phyloP scores from a whole-genome alignment of 1,140 invertebrate species.

The Micrasema longulum region DNA sequence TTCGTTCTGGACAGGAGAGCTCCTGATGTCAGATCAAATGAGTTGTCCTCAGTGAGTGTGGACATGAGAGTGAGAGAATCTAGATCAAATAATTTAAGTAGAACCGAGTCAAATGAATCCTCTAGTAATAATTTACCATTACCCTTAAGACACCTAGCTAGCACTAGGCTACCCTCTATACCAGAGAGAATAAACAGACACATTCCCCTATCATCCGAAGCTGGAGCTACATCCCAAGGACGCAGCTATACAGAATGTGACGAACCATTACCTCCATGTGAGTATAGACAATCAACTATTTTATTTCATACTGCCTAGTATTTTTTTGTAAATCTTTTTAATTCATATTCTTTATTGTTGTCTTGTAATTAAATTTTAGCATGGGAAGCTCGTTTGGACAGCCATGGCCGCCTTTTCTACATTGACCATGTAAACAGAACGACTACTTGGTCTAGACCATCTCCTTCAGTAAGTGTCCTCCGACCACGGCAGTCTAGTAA shows the following conservation, averaged over 20 bases:
- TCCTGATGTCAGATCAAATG: slow-evolving; percentile 54
- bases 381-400: slow-evolving; percentile 94
- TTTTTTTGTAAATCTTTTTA: neutral
- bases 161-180: slow-evolving; percentile 80
- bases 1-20: slow-evolving; percentile 55
- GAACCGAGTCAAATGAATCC: slow-evolving; percentile 55
- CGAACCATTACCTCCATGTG: slow-evolving; percentile 81
- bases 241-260: slow-evolving; percentile 73
- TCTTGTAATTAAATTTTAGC: no score
- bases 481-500: slow-evolving; percentile 69
- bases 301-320: neutral
- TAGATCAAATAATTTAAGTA: slow-evolving; percentile 52
- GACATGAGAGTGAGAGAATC: slow-evolving; percentile 51
- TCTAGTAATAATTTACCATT: slow-evolving; percentile 64
- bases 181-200: slow-evolving; percentile 52
- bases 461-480: slow-evolving; percentile 67
- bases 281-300: neutral
- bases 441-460: slow-evolving; percentile 91
- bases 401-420: slow-evolving; percentile 92
- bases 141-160: slow-evolving; percentile 78
- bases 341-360: neutral
- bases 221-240: slow-evolving; percentile 53
- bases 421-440: slow-evolving; percentile 93
- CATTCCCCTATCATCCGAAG: slow-evolving; percentile 44
- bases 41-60: slow-evolving; percentile 47